Evolutionary conservation across 2,113 vertebrate genomes (phyloP).

Genomic region (Dasyornis broadbenti): DNA sequence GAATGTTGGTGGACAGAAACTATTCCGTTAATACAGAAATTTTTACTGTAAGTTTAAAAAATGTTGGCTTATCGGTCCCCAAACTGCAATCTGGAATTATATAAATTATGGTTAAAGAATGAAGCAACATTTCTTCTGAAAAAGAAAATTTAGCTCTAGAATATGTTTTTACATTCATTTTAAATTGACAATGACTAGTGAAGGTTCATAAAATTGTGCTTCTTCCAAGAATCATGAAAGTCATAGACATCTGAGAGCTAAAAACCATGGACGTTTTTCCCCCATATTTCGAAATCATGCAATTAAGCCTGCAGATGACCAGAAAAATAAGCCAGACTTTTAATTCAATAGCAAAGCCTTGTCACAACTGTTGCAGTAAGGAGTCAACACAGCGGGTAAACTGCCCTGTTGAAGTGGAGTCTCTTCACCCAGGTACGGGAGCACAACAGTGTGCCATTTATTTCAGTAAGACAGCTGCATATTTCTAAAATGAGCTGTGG

Average conservation of each 20-base stretch:
- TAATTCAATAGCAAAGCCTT: neutral
- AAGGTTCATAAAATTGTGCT: neutral
- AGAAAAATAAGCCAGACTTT: neutral
- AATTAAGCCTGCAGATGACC: neutral
- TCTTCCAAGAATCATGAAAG: constrained; percentile 20
- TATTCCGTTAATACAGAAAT: constrained; percentile 5
- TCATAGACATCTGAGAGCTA: neutral
- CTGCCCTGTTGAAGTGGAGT: neutral
- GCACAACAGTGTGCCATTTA: neutral
- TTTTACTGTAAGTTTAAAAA: constrained; percentile 21
- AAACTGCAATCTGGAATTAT: neutral
- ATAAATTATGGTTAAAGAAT: neutral
- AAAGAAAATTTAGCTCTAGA: constrained; percentile 9
- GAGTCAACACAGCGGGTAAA: neutral
- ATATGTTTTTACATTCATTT: neutral
- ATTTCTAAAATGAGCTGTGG: constrained; percentile 33
- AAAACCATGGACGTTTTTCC: neutral
- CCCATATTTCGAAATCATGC: neutral
- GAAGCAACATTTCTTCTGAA: neutral
- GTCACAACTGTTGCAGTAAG: neutral
- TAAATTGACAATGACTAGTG: constrained; percentile 4
- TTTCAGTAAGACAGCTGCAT: neutral
- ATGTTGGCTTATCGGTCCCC: neutral
- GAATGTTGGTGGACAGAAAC: constrained; percentile 55
- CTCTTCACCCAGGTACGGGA: neutral